Percentiles rank a stretch among this genome's conserved stretches.
phyloP scores from a whole-genome alignment of 2,888 invertebrate species.

The Athetis lepigone region DNA sequence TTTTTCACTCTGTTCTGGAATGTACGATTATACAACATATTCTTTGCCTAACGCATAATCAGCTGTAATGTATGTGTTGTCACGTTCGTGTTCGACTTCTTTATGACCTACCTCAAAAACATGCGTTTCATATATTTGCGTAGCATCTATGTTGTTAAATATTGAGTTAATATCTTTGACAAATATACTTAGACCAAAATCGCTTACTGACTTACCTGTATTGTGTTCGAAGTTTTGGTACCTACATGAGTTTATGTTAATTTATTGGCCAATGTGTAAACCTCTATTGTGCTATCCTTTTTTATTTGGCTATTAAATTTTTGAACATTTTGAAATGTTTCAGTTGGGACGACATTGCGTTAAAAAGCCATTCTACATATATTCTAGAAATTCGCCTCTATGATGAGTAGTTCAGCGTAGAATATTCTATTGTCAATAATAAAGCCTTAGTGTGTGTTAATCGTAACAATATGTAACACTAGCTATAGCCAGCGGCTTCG shows the following conservation, averaged over 20 bases:
- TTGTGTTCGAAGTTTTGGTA: conserved; percentile 10
- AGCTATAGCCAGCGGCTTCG: too few species aligned
- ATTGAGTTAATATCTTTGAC: conserved; percentile 44
- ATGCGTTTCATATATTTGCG: conserved; percentile 43
- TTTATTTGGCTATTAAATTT: neutral
- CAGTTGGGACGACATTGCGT: neutral
- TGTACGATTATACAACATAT: neutral
- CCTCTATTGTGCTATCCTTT: neutral
- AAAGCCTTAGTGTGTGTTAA: too few species aligned
- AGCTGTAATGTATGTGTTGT: conserved; percentile 14
- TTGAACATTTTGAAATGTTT: neutral
- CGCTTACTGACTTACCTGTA: conserved; percentile 27
- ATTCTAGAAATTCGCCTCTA: too few species aligned
- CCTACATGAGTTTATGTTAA: conserved; percentile 24
- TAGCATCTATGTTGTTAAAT: conserved; percentile 45
- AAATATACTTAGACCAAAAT: conserved; percentile 40
- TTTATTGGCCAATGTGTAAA: conserved; percentile 14
- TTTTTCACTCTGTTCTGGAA: neutral
- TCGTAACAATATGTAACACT: too few species aligned
- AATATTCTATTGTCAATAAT: too few species aligned
- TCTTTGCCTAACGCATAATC: conserved; percentile 2
- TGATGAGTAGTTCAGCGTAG: too few species aligned
- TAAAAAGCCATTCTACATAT: neutral
- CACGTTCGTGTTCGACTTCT: conserved; percentile 32
- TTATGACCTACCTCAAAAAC: conserved; percentile 45